Evolutionary conservation across 2,888 invertebrate species (phyloP), one percentile per base, ranked within the genome.

Genomic region (Netelia fuscicornis): DNA sequence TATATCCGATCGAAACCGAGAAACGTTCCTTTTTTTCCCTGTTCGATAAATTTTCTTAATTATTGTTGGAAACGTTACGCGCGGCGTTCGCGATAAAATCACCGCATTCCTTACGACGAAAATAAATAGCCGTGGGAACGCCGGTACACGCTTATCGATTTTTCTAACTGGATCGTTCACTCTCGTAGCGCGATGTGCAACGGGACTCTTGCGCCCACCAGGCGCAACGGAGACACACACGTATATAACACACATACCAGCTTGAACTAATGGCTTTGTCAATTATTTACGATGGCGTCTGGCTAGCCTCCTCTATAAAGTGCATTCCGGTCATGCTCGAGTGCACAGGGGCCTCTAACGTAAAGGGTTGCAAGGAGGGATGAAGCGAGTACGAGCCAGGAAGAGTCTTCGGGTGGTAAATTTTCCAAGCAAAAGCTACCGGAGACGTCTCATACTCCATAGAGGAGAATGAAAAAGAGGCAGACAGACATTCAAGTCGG

Each of bases 221-320:
- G 20, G 64, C 23, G 8, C 5, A 17, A 58, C 58, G 9, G 58
- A 58, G 20, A 44, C 54, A 65, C 44, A 54, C 56, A 20, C 13
- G 11, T 20, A 52, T 25, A 54, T 2, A 72, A 54, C 44, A 62
- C 68, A 44, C 42, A 58, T 42, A 68, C 70, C 54, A 67, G 75
- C 62, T 48, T 52, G 67, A 72, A 79, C 85, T 82, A 85, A 82
- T 85, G 79, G 82, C 85, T 72, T 79, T 79, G 82, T 85, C 82
- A 85, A 85, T 85, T 85, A 85, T 85, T 82, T 85, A 85, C 82
- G 82, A 67, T 82, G 82, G 82, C 75, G 78, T 82, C 68, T 67
- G 48, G 42, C 79, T 85, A 67, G 79, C 65, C 67, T 67, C 52
- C 58, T 71, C 72, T 71, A 85, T 85, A 82, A 85, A 85, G 82